phyloP scores from a whole-genome alignment of 2,113 vertebrate species.

The Planiliza haematocheilus region DNA sequence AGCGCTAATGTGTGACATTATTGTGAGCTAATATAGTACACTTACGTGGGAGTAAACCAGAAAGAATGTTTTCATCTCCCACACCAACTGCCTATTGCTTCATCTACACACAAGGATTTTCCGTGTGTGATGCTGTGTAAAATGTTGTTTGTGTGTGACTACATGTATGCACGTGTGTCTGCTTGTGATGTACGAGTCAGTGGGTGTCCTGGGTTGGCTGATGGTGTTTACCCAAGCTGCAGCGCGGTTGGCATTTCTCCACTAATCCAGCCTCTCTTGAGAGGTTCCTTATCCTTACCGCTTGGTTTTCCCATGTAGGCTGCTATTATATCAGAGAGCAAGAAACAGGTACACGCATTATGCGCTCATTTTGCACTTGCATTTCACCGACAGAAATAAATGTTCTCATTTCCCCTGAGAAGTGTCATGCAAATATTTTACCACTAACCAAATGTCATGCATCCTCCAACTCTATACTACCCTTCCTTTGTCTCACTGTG shows the following conservation, averaged over 20 bases:
- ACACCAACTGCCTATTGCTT: not conserved
- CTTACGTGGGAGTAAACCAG: conserved; percentile 27
- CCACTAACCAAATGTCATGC: conserved; percentile 42
- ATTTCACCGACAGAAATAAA: conserved; percentile 68
- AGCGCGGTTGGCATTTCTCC: conserved; percentile 73
- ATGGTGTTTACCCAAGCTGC: conserved; percentile 75
- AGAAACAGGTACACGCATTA: conserved; percentile 43
- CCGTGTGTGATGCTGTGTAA: conserved; percentile 1
- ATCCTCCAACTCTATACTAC: conserved; percentile 13
- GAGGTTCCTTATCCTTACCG: conserved; percentile 71
- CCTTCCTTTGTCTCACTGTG: conserved; percentile 32
- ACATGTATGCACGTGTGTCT: conserved; percentile 9
- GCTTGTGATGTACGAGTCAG: conserved; percentile 53
- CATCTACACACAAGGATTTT: not conserved
- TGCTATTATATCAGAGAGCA: conserved; percentile 61
- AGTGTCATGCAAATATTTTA: conserved; percentile 52
- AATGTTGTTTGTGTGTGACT: conserved; percentile 23
- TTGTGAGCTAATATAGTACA: conserved; percentile 4
- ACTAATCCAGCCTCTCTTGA: conserved; percentile 79
- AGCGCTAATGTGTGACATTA: conserved; percentile 10
- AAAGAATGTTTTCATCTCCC: conserved; percentile 17
- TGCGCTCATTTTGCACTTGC: conserved; percentile 19
- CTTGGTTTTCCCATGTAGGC: conserved; percentile 58
- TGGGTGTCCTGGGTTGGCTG: conserved; percentile 70
- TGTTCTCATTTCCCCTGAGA: conserved; percentile 44